Base-by-base conservation (phyloP, 2,888 invertebrate genomes). In the Listrodromus nycthemerus region DNA sequence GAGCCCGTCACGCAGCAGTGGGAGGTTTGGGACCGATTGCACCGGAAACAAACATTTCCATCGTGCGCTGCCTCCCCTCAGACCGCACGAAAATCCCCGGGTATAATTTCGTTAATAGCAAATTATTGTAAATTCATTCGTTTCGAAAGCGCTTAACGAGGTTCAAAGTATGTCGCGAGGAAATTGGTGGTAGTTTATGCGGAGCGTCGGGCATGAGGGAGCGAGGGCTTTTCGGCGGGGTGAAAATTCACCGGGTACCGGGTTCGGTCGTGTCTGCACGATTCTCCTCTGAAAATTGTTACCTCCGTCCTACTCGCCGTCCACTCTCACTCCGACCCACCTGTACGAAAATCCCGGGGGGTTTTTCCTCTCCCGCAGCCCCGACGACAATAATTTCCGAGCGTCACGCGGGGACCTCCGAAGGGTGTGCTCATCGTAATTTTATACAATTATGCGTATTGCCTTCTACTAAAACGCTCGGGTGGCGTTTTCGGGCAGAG, bases 391-490 rank as follows among this genome's bases (percentile, higher is more conserved):
- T 85, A 85, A 85, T 87, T 87, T 83, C 78, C 82, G 37, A 76
- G 79, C 58, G 66, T 58, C 66, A 58, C 66, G 52, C n/a, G 48
- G 41, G 16, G 66, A 41, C 50, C 30, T 48, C 33, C 16, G 80
- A 70, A 79, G 61, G 76, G 76, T 81, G 82, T 66, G 78, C 74
- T 66, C 82, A 86, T 88, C 83, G 89, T 92, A 91, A 92, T 92
- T 92, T 91, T 89, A 91, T 90, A 91, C 90, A 92, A 91, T 91
- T 92, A 91, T 91, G 88, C 91, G 89, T 89, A 91, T 90, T 91
- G 90, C 88, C 89, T 86, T 88, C 85, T 85, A 82, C 83, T 82
- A 75, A 80, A 86, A 70, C 67, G 77, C 79, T 77, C 73, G 74
- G 58, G 63, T 30, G 19, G 71, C 65, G 76, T 74, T 77, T 81